Base-by-base conservation (phyloP, 2,888 invertebrate species). In the Atrina japonica region DNA sequence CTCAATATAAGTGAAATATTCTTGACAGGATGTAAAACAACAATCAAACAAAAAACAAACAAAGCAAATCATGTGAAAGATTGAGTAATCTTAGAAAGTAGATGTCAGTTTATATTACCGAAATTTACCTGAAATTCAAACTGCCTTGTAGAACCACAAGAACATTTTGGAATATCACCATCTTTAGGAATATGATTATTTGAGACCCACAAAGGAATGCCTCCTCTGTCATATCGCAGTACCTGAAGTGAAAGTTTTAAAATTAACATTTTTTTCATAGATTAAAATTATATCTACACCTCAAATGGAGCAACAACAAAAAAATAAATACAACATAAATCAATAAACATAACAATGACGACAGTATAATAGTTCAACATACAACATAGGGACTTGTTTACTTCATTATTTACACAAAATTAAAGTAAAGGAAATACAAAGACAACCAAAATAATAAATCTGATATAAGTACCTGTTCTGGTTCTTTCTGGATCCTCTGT, bases 121-220 rank as follows among this genome's bases (percentile, higher is more conserved):
- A n/a, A n/a, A 21, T 35, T 53, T 55, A 89, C 89, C 87, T 90
- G 89, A 77, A 90, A 97, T 92, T 99, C 98, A 92, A 96, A 98
- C 80, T 94, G 93, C 77, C 98, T 93, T 60, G 93, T 92, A 1
- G 93, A 92, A 56, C 94, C 93, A 91, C 99, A 99, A 11, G 76
- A 64, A 73, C 92, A 91, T 25, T 92, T 92, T 25, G 97, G 96
- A 79, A 97, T 91, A 63, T 92, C 86, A 1, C 86, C 83, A 27
- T 92, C 88, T 77, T 90, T 84, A 45, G 93, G 92, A 27, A 88
- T 88, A 59, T 91, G 85, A 68, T 93, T 91, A 55, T 92, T 91
- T 27, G 97, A 94, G 65, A 97, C 96, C 94, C 95, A 96, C n/a
- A 99, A 91, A 16, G 97, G 96, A 43, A 90, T 85, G 1, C 96